Evolutionary conservation across 2,797 vertebrate genomes (phyloP), one percentile per base, ranked within the genome.

Genomic region (Rhinogobio ventralis): DNA sequence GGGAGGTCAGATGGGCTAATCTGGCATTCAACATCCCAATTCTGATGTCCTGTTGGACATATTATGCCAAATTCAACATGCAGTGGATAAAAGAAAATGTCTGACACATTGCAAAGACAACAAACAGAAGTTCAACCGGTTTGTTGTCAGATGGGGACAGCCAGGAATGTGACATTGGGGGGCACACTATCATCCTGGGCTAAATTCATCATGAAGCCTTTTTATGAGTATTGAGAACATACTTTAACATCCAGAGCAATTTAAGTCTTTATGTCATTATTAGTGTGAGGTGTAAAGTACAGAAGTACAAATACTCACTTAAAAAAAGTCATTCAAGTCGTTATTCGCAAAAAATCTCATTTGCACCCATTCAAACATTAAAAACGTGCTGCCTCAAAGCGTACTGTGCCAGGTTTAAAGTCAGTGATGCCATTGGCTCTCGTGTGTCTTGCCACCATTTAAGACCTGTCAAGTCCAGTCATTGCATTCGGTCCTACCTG

Each of bases 21-120:
- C 83, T 88, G 83, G 76, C 86, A 85, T 90, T 83, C 77, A 77
- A 46, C 28, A 46, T 77, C 79, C 51, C 68, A 33, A 14, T 20
- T 14, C 20, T 14, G 60, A 25, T 46, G 53, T 62, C 79, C 82
- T 67, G 45, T 14, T 19, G 83, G 67, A 77, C 84, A 85, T 67
- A 74, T 83, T 77, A 73, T 67, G 67, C 4, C 78, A 80, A 60
- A 23, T 33, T 78, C 67, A 69, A 85, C 82, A 72, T 39, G 57
- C 2, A 82, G 81, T n/a, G 25, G 11, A 6, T 17, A 10, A 57
- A 36, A 33, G 20, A n/a, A n/a, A 23, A 23, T 36, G 19, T 42
- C 76, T 46, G 17, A 17, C 60, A 10, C 45, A 28, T 19, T 25
- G 2, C 8, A 28, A 42, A 33, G 28, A 67, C 60, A 71, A 25